These are phyloP conservation scores for Melanostoma scalare DNA, from an alignment of 2,888 invertebrate species.

Conservation along the genomic window DNA sequence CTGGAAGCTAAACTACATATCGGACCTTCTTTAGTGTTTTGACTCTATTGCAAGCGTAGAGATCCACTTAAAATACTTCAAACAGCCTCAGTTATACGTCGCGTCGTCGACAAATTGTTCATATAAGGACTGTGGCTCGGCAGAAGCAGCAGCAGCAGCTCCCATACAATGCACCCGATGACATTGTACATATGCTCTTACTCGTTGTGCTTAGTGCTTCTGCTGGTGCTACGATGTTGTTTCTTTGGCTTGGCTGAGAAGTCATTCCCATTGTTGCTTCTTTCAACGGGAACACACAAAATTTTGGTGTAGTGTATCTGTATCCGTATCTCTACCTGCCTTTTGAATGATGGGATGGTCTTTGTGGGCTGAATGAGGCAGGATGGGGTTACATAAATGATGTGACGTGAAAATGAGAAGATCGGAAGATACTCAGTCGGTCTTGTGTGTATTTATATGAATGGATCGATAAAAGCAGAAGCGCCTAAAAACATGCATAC, in stretches of 20 bases:
- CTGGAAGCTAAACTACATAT: conserved; percentile 55
- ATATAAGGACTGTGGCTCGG: conserved; percentile 67
- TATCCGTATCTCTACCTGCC: conserved; percentile 49
- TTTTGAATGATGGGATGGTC: conserved; percentile 3
- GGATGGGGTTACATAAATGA: conserved; percentile 66
- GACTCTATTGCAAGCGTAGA: conserved; percentile 55
- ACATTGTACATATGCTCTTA: conserved; percentile 23
- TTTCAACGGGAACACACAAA: conserved; percentile 56
- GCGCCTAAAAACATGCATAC: conserved; percentile 72
- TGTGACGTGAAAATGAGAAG: conserved; percentile 67
- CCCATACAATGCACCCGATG: conserved; percentile 48
- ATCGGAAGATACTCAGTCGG: conserved; percentile 41
- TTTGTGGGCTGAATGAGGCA: conserved; percentile 38
- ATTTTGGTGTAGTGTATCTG: conserved; percentile 32
- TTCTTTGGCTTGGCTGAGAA: conserved; percentile 7
- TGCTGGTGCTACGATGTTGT: not conserved
- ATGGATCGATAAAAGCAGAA: conserved; percentile 72
- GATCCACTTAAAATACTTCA: conserved; percentile 67
- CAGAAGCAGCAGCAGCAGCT: conserved; percentile 52
- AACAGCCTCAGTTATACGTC: conserved; percentile 43
- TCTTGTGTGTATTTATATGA: conserved; percentile 22
- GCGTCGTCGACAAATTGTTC: conserved; percentile 65
- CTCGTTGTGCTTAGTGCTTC: conserved; percentile 15
- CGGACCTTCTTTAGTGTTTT: conserved; percentile 54
- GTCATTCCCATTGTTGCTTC: conserved; percentile 54